A percentile compares a stretch with the other conserved stretches of the same genome.
Conservation (phyloP, 2,888 invertebrate species). For the Morpho helenor region DNA sequence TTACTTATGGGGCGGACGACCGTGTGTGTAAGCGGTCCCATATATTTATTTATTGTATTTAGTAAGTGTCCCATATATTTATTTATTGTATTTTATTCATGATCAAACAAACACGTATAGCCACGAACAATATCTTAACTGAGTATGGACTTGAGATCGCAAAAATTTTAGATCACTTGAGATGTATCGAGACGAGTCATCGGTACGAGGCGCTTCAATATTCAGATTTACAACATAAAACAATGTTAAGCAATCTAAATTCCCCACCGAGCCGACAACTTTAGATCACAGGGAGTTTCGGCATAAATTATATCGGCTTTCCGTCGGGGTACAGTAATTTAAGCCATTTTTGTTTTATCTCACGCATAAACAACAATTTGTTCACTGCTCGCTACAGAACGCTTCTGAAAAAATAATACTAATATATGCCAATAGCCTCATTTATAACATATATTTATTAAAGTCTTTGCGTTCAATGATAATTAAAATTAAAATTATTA, state of each 20-base stretch:
- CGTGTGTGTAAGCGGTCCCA: no score
- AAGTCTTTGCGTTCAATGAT: not conserved
- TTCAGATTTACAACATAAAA: no score
- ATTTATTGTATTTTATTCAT: no score
- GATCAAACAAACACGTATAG: no score
- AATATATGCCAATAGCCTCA: no score
- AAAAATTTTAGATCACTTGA: not conserved
- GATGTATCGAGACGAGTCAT: not conserved
- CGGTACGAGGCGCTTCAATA: not conserved
- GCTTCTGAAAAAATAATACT: no score
- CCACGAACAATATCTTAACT: no score
- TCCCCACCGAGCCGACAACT: conserved; percentile 1
- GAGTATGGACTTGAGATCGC: no score
- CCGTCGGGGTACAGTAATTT: conserved; percentile 4
- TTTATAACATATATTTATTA: not conserved
- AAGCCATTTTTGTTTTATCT: conserved; percentile 13
- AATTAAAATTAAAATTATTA: no score
- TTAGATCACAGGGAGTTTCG: conserved; percentile 1
- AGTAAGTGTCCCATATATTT: no score
- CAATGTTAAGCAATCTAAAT: not conserved
- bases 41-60: no score
- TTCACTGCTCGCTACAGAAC: not conserved
- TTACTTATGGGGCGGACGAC: no score
- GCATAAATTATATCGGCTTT: conserved; percentile 10
- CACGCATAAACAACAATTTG: conserved; percentile 17